Evolutionary conservation across 2,888 invertebrate genomes (phyloP).

Genomic region (Xanthorhoe designata): DNA sequence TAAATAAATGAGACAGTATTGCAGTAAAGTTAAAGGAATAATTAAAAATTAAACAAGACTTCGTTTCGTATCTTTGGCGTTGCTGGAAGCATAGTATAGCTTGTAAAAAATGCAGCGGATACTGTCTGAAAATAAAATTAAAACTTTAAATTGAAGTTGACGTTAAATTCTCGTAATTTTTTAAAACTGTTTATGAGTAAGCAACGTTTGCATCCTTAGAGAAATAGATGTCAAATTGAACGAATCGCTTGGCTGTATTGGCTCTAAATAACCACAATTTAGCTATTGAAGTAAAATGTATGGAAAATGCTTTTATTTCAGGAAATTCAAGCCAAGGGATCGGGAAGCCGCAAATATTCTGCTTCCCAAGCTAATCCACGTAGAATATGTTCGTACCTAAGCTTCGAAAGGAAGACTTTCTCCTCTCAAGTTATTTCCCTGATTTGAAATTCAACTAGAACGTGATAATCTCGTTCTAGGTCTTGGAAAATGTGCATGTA

Average conservation of each 20-base stretch:
- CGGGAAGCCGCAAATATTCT: slow-evolving; percentile 26
- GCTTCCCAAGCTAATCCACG: slow-evolving; percentile 21
- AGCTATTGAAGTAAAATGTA: slow-evolving; percentile 19
- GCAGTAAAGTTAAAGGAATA: neutral
- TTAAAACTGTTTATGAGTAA: slow-evolving; percentile 22
- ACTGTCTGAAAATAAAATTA: slow-evolving; percentile 24
- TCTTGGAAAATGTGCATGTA: slow-evolving; percentile 21
- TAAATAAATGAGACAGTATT: too few relatives aligned
- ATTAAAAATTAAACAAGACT: slow-evolving; percentile 25
- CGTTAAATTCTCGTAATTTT: slow-evolving; percentile 15
- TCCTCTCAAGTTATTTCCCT: slow-evolving; percentile 26
- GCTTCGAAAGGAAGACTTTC: slow-evolving; percentile 32
- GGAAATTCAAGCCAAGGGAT: slow-evolving; percentile 19
- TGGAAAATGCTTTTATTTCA: slow-evolving; percentile 26
- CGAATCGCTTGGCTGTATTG: slow-evolving; percentile 30
- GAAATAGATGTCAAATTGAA: slow-evolving; percentile 33
- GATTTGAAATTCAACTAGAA: slow-evolving; percentile 32
- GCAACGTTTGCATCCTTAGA: slow-evolving; percentile 28
- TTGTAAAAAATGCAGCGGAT: slow-evolving; percentile 23
- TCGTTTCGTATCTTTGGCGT: slow-evolving; percentile 3
- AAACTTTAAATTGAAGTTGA: slow-evolving; percentile 26
- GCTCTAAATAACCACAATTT: slow-evolving; percentile 28
- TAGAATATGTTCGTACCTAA: slow-evolving; percentile 32
- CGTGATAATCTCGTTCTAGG: slow-evolving; percentile 29
- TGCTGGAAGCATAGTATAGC: slow-evolving; percentile 14